Percentiles rank a stretch among this genome's conserved stretches.
These are phyloP conservation scores for Pelobates cultripes DNA, from an alignment of 2,797 vertebrate species.

Conservation along the genomic window DNA sequence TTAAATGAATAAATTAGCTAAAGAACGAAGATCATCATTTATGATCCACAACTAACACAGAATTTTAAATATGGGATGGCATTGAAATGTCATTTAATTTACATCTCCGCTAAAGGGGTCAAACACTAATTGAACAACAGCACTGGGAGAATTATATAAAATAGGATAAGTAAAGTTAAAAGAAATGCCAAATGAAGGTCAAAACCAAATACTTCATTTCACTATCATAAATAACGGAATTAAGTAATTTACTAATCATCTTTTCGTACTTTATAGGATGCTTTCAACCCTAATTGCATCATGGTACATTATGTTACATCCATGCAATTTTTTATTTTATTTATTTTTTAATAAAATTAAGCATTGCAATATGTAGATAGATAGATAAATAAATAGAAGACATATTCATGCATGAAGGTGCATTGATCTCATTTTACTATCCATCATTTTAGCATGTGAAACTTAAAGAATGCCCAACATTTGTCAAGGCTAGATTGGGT, in stretches of 20 bases:
- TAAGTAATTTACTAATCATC: conserved; percentile 10
- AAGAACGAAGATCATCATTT: conserved; percentile 99
- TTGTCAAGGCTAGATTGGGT: too few relatives aligned
- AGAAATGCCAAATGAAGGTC: conserved; percentile 95
- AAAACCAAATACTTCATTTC: conserved; percentile 88
- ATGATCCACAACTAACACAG: conserved; percentile 99
- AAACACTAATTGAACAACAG: conserved; percentile 99
- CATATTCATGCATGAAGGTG: too few relatives aligned
- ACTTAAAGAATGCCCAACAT: too few relatives aligned
- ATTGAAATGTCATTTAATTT: conserved; percentile 99
- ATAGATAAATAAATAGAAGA: too few relatives aligned
- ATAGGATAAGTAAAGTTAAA: conserved; percentile 87
- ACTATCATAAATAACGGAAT: conserved; percentile 74
- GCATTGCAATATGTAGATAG: too few relatives aligned
- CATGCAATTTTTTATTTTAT: too few relatives aligned
- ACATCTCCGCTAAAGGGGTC: conserved; percentile 99
- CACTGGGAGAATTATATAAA: conserved; percentile 93
- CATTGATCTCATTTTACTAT: too few relatives aligned
- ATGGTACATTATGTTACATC: background rate
- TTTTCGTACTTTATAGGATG: background rate
- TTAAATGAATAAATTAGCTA: conserved; percentile 99
- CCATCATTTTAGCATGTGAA: too few relatives aligned
- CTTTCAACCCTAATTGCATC: background rate
- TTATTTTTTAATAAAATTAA: too few relatives aligned
- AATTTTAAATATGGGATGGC: conserved; percentile 99